Evolutionary conservation across 1,140 invertebrate species (phyloP), one percentile per base, ranked within the genome.

Genomic region (Pseudachorutes palmiensis): DNA sequence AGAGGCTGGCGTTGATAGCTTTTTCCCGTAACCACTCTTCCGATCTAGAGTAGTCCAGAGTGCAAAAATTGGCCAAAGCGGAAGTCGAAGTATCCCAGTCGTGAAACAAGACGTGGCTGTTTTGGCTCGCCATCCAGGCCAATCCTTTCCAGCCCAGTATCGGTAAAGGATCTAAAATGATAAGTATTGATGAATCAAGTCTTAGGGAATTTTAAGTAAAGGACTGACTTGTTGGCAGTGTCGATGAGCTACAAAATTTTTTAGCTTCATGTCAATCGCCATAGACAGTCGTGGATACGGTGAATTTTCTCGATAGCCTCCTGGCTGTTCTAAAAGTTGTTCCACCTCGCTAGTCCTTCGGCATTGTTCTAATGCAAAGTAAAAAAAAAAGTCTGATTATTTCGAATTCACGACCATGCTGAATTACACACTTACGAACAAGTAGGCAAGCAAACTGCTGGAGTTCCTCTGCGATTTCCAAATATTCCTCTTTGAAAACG

Each of bases 101-200:
- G 5, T 5, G 24, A 55, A 24, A 16, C 9, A 5, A 5, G 51
- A 14, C 12, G 5, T 14, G 24, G 5, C 9, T 9, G 9, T 24
- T 55, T 55, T 55, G 51, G 24, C 51, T 55, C 51, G 12, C 51
- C 51, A 55, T 24, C 24, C 51, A 55, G 51, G 51, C 51, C 51
- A 55, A 22, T 55, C 51, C 24, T 55, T 55, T 22, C 51, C 51
- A 16, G 51, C 51, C 51, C 51, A 55, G 24, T 55, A 55, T 24
- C 51, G 12, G 51, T 55, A 55, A 5, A 55, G 51, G 24, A 55
- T 55, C 51, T 55, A 55, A 26, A 55, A 55, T n/a, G n/a, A n/a
- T n/a, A 55, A 55, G 9, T 16, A 55, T 55, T 55, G 12, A 45
- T 45, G 9, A 12, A 12, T 45, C 9, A 45, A 45, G 9, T 45